Evolutionary conservation across 1,140 invertebrate genomes (phyloP).

Genomic region (Bradynema listronoti): DNA sequence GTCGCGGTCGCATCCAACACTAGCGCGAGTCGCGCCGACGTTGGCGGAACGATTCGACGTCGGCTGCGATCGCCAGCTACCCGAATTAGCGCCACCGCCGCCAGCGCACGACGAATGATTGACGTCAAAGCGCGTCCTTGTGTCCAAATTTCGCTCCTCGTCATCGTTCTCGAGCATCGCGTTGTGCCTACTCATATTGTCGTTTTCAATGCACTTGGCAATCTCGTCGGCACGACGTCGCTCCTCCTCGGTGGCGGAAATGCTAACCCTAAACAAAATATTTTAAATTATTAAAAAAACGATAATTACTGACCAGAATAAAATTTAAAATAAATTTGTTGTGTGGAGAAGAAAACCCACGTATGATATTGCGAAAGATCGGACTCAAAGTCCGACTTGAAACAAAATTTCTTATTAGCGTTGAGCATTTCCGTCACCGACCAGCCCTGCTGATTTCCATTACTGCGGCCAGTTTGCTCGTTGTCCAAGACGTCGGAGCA

Average conservation of each 20-base stretch:
- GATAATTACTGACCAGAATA: no score
- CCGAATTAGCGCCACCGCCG: no score
- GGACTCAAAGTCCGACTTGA: constrained; percentile 17
- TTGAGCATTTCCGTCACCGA: constrained; percentile 30
- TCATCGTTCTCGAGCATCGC: constrained; percentile 29
- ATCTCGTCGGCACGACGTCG: no score
- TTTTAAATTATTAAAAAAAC: no score
- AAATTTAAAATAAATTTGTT: no score
- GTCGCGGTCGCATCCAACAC: not conserved
- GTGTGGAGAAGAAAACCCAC: constrained; percentile 27
- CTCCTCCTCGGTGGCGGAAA: no score
- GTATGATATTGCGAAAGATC: constrained; percentile 27
- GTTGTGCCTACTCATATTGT: no score
- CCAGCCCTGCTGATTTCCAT: constrained; percentile 18
- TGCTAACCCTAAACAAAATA: no score
- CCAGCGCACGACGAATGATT: no score
- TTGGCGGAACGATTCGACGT: not conserved
- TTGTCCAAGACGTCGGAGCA: not conserved
- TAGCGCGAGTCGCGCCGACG: not conserved
- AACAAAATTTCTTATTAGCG: constrained; percentile 17
- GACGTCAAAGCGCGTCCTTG: constrained; percentile 6
- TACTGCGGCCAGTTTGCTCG: not conserved
- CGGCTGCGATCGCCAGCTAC: no score
- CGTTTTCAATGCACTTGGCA: no score
- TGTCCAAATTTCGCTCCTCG: constrained; percentile 27